Percentiles rank a stretch among this genome's conserved stretches.
phyloP scores from a whole-genome alignment of 2,888 invertebrate genomes.

The Drosophila eohydei region DNA sequence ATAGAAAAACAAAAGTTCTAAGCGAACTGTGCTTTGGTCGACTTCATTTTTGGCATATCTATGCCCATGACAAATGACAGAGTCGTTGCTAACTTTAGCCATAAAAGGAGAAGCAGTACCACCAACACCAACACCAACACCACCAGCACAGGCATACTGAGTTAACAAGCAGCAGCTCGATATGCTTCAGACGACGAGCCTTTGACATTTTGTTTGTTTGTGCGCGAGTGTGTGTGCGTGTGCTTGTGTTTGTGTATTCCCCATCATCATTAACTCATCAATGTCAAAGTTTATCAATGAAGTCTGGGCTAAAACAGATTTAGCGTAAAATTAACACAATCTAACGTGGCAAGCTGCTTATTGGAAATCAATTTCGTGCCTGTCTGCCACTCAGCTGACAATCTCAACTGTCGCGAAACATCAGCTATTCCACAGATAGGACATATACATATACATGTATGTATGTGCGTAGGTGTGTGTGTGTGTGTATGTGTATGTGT shows the following conservation, averaged over 20 bases:
- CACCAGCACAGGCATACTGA: conserved; percentile 11
- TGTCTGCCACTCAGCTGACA: conserved; percentile 55
- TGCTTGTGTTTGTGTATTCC: conserved; percentile 29
- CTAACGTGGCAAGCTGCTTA: conserved; percentile 66
- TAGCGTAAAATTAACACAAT: conserved; percentile 80
- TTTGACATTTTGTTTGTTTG: conserved; percentile 66
- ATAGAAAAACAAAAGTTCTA: conserved; percentile 59
- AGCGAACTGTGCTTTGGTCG: conserved; percentile 49
- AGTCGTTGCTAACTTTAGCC: conserved; percentile 63
- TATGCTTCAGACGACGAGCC: conserved; percentile 15
- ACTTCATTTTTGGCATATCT: conserved; percentile 66
- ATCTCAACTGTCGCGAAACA: conserved; percentile 37
- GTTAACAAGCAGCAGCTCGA: conserved; percentile 48
- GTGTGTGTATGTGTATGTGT: conserved; percentile 30
- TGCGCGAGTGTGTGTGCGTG: conserved; percentile 12
- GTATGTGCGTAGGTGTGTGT: conserved; percentile 2
- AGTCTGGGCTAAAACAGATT: conserved; percentile 72
- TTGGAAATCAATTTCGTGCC: conserved; percentile 76
- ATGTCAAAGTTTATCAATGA: conserved; percentile 78
- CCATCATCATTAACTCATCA: conserved; percentile 82
- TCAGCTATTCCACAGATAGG: conserved; percentile 13
- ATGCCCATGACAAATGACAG: conserved; percentile 68
- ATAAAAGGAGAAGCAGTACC: conserved; percentile 56
- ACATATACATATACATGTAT: neutral
- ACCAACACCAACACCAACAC: neutral